Evolutionary conservation across 2,888 invertebrate species (phyloP).

Genomic region (Ophion obscuratus): DNA sequence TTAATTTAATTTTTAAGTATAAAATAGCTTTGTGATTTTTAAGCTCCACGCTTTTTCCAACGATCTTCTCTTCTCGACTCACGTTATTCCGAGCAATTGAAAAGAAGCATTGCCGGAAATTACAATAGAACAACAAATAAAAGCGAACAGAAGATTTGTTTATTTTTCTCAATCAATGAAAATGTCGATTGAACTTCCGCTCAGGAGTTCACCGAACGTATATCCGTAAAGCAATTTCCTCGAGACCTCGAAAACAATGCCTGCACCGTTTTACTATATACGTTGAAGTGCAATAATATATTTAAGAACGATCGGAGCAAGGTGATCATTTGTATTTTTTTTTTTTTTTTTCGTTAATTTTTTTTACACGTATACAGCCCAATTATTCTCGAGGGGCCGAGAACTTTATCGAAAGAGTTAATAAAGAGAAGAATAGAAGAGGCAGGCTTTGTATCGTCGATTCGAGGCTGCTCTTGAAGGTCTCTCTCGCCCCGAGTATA

Average conservation of each 20-base stretch:
- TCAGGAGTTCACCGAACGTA: neutral
- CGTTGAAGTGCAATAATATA: conserved; percentile 35
- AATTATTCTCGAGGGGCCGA: neutral
- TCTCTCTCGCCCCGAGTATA: neutral
- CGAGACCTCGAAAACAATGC: conserved; percentile 8
- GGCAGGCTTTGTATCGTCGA: conserved; percentile 31
- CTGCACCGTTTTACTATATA: conserved; percentile 3
- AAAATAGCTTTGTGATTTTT: neutral
- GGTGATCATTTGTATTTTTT: neutral
- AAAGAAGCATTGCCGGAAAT: neutral
- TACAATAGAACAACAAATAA: neutral
- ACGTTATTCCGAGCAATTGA: neutral
- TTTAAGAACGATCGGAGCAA: conserved; percentile 24
- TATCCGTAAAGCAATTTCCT: neutral
- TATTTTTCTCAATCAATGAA: neutral
- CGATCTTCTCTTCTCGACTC: neutral
- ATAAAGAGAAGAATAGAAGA: neutral
- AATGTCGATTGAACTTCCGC: neutral
- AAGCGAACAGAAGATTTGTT: neutral
- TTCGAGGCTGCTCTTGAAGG: conserved; percentile 18
- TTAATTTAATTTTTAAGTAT: neutral
- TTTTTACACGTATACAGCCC: neutral
- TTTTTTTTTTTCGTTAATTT: neutral
- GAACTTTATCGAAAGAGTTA: neutral
- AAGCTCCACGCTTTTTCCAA: neutral